Evolutionary conservation across 1,140 invertebrate genomes (phyloP).

Genomic region (Sminthurinus signatus): DNA sequence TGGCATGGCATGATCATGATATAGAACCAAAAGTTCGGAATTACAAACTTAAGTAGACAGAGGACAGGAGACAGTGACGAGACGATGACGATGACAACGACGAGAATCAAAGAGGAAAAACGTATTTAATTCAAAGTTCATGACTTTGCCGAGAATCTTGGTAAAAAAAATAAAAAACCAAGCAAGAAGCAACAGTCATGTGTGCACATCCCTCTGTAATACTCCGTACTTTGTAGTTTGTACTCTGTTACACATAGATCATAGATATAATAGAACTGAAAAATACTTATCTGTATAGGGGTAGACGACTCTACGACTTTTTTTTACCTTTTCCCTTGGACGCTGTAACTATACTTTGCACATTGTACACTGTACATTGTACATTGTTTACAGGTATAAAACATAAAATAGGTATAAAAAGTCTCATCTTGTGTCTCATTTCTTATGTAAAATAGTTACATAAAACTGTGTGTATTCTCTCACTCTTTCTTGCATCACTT

Average conservation of each 20-base stretch:
- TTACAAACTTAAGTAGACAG: not conserved
- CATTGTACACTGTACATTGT: slow-evolving; percentile 8
- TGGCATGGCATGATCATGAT: too few species aligned
- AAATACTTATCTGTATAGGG: too few species aligned
- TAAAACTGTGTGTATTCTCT: too few species aligned
- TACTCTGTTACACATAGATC: not conserved
- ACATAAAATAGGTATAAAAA: too few species aligned
- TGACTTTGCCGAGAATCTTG: slow-evolving; percentile 18
- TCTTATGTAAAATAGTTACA: too few species aligned
- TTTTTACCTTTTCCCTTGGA: slow-evolving; percentile 6
- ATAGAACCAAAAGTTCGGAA: too few species aligned
- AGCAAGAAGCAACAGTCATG: slow-evolving; percentile 6
- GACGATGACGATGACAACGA: slow-evolving; percentile 1
- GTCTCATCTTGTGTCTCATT: too few species aligned
- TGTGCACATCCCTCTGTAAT: slow-evolving; percentile 11
- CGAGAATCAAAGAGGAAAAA: not conserved
- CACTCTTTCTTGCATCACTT: too few species aligned
- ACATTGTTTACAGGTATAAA: too few species aligned
- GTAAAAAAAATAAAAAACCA: slow-evolving; percentile 8
- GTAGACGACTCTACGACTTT: slow-evolving; percentile 3
- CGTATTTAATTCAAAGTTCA: slow-evolving; percentile 24
- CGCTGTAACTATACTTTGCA: slow-evolving; percentile 4
- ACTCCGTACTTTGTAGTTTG: too few species aligned
- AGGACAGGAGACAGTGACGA: not conserved
- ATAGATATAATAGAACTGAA: too few species aligned